Evolutionary conservation across 2,888 invertebrate genomes (phyloP).

Genomic region (Torymus texanus): DNA sequence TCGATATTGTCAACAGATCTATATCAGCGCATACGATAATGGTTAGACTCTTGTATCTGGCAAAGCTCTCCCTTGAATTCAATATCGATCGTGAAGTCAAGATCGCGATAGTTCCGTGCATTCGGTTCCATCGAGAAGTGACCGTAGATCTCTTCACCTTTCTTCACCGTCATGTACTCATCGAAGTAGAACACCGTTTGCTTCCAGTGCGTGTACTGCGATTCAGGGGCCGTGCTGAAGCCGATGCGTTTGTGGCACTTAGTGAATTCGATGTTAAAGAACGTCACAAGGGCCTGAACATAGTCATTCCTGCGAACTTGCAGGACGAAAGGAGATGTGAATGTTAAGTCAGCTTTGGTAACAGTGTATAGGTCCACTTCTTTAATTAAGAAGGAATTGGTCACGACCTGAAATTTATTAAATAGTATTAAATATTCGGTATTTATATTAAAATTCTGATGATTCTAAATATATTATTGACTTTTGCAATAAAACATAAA

Average conservation of each 20-base stretch:
- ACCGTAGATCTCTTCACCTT: conserved; percentile 94
- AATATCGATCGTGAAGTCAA: conserved; percentile 95
- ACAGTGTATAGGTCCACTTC: conserved; percentile 99
- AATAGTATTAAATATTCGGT: too few species aligned
- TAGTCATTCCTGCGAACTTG: conserved; percentile 94
- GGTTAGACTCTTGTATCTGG: conserved; percentile 89
- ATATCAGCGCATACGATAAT: conserved; percentile 92
- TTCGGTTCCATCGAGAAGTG: conserved; percentile 96
- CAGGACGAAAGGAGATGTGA: conserved; percentile 90
- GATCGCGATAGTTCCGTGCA: conserved; percentile 95
- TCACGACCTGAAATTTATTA: conserved; percentile 88
- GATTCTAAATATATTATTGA: too few species aligned
- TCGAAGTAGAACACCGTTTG: conserved; percentile 99
- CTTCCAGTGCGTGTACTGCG: conserved; percentile 99
- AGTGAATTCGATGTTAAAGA: conserved; percentile 99
- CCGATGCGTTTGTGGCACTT: conserved; percentile 99
- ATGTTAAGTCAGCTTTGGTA: conserved; percentile 95
- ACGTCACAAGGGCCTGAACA: conserved; percentile 98
- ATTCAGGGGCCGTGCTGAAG: conserved; percentile 98
- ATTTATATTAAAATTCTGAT: too few species aligned
- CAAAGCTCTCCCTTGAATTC: conserved; percentile 94
- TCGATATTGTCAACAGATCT: neutral
- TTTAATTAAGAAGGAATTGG: conserved; percentile 95
- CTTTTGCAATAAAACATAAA: too few species aligned
- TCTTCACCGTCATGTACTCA: conserved; percentile 97